phyloP scores from a whole-genome alignment of 37 sponge, comb jelly and placozoan species.

The Tethya wilhelma region DNA sequence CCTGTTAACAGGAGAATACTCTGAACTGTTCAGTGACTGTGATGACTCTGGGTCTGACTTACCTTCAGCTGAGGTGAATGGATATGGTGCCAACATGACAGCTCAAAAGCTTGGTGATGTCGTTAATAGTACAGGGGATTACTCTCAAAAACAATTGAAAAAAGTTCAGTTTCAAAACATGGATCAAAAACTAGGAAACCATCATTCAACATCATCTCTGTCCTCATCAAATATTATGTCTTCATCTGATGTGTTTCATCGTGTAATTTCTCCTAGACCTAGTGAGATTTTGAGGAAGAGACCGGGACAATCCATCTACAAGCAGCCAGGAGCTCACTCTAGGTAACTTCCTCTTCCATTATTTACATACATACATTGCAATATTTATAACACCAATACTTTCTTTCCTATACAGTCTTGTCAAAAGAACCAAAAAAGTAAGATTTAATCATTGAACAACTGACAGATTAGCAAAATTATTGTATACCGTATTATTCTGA shows the following conservation, averaged over 20 bases:
- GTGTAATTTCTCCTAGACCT: slow-evolving; percentile 22
- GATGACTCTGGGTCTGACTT: not conserved
- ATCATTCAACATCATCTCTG: not conserved
- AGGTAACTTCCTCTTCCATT: not conserved
- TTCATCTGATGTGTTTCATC: too few species aligned
- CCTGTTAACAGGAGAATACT: too few species aligned
- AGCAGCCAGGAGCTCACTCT: slow-evolving; percentile 29
- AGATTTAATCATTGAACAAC: slow-evolving; percentile 53
- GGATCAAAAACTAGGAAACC: not conserved
- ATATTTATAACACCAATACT: too few species aligned
- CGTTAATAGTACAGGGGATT: not conserved
- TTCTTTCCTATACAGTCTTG: slow-evolving; percentile 18
- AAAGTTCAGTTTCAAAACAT: not conserved
- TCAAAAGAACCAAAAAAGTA: slow-evolving; percentile 55
- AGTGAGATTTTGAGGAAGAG: slow-evolving; percentile 13
- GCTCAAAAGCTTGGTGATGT: too few species aligned
- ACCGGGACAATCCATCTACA: slow-evolving; percentile 54
- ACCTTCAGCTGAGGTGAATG: not conserved
- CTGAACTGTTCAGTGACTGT: too few species aligned
- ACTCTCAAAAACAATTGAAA: not conserved
- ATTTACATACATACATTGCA: too few species aligned
- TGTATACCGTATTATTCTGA: not conserved
- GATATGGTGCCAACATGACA: not conserved
- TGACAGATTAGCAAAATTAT: not conserved
- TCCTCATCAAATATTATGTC: too few species aligned